Conservation (phyloP, 2,797 vertebrate species). For the Heterohyrax brucei region DNA sequence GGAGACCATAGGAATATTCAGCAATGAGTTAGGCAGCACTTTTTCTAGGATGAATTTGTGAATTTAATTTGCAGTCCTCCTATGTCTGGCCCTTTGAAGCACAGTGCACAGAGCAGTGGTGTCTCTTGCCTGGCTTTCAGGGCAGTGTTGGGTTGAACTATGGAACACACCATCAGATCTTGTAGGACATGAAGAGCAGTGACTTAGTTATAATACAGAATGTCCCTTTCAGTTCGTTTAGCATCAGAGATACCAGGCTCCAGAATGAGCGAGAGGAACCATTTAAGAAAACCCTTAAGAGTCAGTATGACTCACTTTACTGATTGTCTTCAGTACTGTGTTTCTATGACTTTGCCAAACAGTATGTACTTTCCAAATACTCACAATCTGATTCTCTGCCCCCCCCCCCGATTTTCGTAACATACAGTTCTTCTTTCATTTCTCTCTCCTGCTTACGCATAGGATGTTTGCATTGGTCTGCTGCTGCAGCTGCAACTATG, state of each 20-base stretch:
- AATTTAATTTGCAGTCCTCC: too few relatives aligned
- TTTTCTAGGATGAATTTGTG: too few relatives aligned
- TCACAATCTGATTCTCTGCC: background rate
- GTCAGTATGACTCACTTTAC: background rate
- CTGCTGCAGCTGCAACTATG: background rate
- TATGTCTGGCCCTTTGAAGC: background rate
- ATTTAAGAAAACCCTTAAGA: background rate
- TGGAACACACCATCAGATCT: slow-evolving; percentile 13
- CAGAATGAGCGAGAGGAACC: slow-evolving; percentile 26
- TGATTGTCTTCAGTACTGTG: background rate
- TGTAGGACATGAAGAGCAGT: background rate
- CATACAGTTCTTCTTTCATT: background rate
- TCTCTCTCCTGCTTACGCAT: background rate
- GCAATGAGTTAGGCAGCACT: too few relatives aligned
- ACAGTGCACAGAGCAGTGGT: background rate
- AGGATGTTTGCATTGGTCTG: background rate
- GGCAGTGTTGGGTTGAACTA: background rate
- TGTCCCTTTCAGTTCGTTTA: background rate
- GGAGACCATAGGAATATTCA: too few relatives aligned
- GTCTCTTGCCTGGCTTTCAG: background rate
- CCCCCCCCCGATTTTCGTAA: background rate
- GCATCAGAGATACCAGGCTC: background rate
- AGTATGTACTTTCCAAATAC: background rate
- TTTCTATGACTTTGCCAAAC: background rate
- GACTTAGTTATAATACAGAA: slow-evolving; percentile 21